Base-by-base conservation (phyloP, 2,113 vertebrate species). In the Lethenteron reissneri region DNA sequence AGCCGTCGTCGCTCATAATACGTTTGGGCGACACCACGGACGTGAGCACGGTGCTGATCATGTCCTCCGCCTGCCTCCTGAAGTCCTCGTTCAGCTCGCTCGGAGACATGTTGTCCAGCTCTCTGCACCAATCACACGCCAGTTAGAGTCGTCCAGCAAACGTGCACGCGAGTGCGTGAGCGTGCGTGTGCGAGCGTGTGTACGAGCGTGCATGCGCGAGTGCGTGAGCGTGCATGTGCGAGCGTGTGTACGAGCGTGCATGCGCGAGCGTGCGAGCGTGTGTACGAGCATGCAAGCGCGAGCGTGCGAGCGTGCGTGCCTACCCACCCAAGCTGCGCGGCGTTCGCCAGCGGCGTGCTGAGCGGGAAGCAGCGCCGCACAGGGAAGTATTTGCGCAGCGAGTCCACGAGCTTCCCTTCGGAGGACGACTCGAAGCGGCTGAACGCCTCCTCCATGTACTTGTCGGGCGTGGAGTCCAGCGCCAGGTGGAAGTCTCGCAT, bases 361-460 rank as follows among this genome's bases (percentile, higher is more conserved):
- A 68, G 25, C 25, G 64, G 64, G 64, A 68, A 68, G 64, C 64
- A 68, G 64, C 64, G 64, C 25, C 64, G n/a, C 64, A 17, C 25
- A 17, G 64, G 64, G 11, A 68, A 68, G 64, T 68, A 68, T 25
- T 68, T 68, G n/a, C 64, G n/a, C n/a, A 68, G 64, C n/a, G 64
- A 17, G 64, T 25, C 25, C 64, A 68, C 64, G n/a, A 68, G 25
- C n/a, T 25, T n/a, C 25, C 64, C 64, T 10, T 68, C 64, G n/a
- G 64, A n/a, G 9, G 64, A 68, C 10, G 25, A 17, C 25, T 68
- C 64, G 25, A 68, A 68, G 64, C 64, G 64, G n/a, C 64, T n/a
- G 64, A 68, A 68, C 9, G 64, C 64, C n/a, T 68, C 64, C 64
- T 68, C 64, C 64, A 68, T 68, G 25, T 68, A 68, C 25, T 68